phyloP scores from a whole-genome alignment of 1,140 invertebrate species.

The Sycophaga agraensis region DNA sequence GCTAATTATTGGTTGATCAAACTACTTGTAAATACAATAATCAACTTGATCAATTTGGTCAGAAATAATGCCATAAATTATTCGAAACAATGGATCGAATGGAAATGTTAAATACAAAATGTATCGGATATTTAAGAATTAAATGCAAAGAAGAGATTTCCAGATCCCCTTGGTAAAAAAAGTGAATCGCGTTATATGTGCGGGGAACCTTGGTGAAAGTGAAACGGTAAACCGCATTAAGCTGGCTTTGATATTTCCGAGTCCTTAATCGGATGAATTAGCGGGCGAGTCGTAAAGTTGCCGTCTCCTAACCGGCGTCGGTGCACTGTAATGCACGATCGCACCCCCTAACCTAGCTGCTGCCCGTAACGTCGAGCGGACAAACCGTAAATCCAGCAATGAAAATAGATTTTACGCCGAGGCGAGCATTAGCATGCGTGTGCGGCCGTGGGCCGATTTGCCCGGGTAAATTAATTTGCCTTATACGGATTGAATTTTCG shows the following conservation, averaged over 20 bases:
- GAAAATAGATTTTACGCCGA: constrained; percentile 13
- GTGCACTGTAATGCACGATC: neutral
- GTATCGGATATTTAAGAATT: too few species aligned
- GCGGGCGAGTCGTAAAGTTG: neutral
- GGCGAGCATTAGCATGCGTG: neutral
- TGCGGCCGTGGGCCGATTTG: constrained; percentile 4
- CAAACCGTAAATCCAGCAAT: constrained; percentile 7
- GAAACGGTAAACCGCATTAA: constrained; percentile 6
- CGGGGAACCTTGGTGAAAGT: too few species aligned
- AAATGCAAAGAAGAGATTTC: too few species aligned
- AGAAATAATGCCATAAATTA: too few species aligned
- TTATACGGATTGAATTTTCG: constrained; percentile 17
- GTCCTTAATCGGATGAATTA: constrained; percentile 17
- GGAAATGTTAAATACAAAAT: too few species aligned
- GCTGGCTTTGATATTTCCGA: neutral
- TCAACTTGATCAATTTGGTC: too few species aligned
- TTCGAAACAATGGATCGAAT: too few species aligned
- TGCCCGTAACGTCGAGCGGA: neutral
- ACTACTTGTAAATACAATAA: too few species aligned
- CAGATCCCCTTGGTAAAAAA: too few species aligned
- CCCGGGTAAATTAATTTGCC: constrained; percentile 25
- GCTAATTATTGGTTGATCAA: too few species aligned
- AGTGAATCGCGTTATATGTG: too few species aligned
- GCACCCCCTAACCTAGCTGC: too few species aligned
- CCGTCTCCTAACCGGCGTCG: neutral